A percentile compares a stretch with the other conserved stretches of the same genome.
Evolutionary conservation across 2,113 vertebrate species (phyloP).

Genomic region (Hippocampus guttulatus): DNA sequence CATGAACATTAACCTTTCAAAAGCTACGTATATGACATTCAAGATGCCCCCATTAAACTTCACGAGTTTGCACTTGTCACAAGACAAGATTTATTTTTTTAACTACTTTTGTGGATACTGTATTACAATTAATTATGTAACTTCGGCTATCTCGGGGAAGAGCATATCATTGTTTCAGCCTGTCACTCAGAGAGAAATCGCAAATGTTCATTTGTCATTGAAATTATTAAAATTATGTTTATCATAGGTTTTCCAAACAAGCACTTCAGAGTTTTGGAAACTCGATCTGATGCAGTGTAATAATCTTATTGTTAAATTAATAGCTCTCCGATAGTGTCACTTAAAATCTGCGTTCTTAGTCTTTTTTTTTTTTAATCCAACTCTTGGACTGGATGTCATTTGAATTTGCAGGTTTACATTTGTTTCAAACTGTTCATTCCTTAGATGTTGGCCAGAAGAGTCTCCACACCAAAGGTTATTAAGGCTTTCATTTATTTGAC

Average conservation of each 20-base stretch:
- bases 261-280: not conserved
- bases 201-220: too few relatives aligned
- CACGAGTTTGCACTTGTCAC: too few relatives aligned
- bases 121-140: too few relatives aligned
- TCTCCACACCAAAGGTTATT: constrained; percentile 25
- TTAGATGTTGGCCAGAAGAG: not conserved
- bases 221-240: not conserved
- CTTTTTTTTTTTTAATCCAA: too few relatives aligned
- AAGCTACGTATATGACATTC: too few relatives aligned
- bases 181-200: too few relatives aligned
- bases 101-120: too few relatives aligned
- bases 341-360: not conserved
- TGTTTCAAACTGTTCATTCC: not conserved
- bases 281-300: not conserved
- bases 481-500: constrained; percentile 39
- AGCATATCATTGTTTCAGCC: too few relatives aligned
- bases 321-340: not conserved
- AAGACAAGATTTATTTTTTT: too few relatives aligned
- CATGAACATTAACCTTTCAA: too few relatives aligned
- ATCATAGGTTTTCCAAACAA: not conserved
- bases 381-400: not conserved
- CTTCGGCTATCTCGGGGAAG: too few relatives aligned
- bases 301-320: not conserved
- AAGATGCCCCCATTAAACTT: too few relatives aligned
- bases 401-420: not conserved